Evolutionary conservation across 2,113 vertebrate species (phyloP).

Genomic region (Coptodon bakossiorum): DNA sequence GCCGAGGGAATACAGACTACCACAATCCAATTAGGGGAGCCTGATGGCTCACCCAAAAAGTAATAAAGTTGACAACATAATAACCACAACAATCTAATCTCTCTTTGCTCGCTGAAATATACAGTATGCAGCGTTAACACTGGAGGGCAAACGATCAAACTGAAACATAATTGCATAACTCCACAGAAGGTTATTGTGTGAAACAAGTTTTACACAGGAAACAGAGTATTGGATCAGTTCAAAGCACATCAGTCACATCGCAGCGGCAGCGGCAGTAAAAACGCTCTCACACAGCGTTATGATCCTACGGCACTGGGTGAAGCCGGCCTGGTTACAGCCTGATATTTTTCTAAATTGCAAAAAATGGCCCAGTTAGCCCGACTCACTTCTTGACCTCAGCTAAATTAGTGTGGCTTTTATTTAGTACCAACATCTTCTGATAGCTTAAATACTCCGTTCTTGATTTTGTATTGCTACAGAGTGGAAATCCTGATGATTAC

Average conservation of each 20-base stretch:
- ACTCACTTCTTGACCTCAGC: not conserved
- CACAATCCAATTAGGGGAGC: slow-evolving; percentile 43
- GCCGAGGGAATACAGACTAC: slow-evolving; percentile 13
- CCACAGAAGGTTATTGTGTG: not conserved
- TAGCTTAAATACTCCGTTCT: not conserved
- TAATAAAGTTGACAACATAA: slow-evolving; percentile 57
- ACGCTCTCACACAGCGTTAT: not conserved
- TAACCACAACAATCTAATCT: slow-evolving; percentile 52
- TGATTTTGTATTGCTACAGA: not conserved
- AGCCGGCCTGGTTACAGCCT: not conserved
- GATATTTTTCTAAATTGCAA: not conserved
- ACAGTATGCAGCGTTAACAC: not conserved
- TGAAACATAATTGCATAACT: slow-evolving; percentile 2
- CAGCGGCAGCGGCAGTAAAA: not conserved
- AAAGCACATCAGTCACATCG: not conserved
- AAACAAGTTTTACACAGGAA: not conserved
- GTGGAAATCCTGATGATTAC: not conserved
- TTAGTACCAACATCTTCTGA: not conserved
- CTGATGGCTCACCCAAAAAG: slow-evolving; percentile 18
- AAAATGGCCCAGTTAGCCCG: not conserved
- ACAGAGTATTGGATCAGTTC: not conserved
- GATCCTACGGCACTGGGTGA: not conserved
- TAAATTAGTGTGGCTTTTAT: not conserved
- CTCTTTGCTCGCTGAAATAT: not conserved
- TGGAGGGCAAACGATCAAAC: slow-evolving; percentile 5